Conservation (phyloP, 2,888 invertebrate genomes). For the Clanis bilineata region DNA sequence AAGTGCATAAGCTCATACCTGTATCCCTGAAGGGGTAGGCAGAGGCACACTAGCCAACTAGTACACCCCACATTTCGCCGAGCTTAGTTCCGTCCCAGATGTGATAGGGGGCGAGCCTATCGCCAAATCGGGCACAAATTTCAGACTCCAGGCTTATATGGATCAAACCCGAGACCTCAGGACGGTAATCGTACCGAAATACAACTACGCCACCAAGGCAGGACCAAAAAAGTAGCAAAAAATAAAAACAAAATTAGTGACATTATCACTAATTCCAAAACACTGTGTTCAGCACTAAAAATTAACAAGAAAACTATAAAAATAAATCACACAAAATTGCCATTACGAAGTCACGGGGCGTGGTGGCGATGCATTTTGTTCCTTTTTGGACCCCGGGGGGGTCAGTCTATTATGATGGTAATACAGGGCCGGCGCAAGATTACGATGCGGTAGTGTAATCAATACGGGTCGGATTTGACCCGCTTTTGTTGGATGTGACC, state of each 20-base stretch:
- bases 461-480: constrained; percentile 44
- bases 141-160: no score
- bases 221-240: neutral
- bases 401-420: constrained; percentile 65
- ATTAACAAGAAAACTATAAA: constrained; percentile 25
- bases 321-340: constrained; percentile 50
- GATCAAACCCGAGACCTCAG: no score
- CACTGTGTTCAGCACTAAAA: constrained; percentile 14
- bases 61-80: no score
- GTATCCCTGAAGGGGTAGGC: no score
- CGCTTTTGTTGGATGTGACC: constrained; percentile 62
- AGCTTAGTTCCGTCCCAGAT: no score
- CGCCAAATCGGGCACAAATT: no score
- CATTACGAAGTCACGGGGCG: constrained; percentile 43
- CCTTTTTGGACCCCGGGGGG: constrained; percentile 50
- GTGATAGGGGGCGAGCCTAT: no score
- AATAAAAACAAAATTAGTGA: constrained; percentile 3
- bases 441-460: constrained; percentile 56
- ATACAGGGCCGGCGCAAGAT: constrained; percentile 44
- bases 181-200: no score
- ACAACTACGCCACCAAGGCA: no score
- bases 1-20: no score
- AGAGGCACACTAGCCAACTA: no score
- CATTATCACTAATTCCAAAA: constrained; percentile 12
- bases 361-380: constrained; percentile 55